These are phyloP conservation scores for Napeogenes inachia DNA, from an alignment of 2,888 invertebrate species.

Conservation along the genomic window DNA sequence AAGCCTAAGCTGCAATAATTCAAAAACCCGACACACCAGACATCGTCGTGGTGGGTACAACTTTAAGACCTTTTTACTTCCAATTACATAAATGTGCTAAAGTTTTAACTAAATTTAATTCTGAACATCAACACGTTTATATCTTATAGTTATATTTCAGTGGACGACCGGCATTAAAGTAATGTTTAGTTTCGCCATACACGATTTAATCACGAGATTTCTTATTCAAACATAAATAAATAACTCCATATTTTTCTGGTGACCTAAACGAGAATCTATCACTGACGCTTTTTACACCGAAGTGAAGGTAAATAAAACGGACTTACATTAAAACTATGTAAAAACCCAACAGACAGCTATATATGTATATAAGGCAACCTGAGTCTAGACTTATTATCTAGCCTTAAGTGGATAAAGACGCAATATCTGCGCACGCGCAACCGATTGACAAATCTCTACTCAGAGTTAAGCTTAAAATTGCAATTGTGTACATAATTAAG, in stretches of 20 bases:
- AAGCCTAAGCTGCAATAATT: constrained; percentile 9
- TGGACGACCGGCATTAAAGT: too few species aligned
- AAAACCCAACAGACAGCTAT: constrained; percentile 31
- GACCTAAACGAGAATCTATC: constrained; percentile 24
- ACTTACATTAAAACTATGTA: constrained; percentile 31
- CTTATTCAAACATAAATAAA: constrained; percentile 5
- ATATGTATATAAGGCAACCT: constrained; percentile 34
- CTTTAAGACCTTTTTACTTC: neutral
- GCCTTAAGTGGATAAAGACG: constrained; percentile 34
- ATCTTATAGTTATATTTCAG: too few species aligned
- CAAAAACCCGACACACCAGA: neutral
- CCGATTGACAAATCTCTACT: constrained; percentile 10
- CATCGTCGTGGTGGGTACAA: neutral
- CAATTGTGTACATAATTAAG: neutral
- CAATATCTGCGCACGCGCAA: constrained; percentile 16
- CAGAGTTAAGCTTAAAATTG: neutral
- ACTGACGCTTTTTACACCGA: constrained; percentile 21
- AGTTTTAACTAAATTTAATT: too few species aligned
- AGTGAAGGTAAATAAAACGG: constrained; percentile 25
- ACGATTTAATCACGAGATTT: constrained; percentile 1
- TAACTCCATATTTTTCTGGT: constrained; percentile 22
- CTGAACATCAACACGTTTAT: too few species aligned
- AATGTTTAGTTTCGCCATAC: too few species aligned
- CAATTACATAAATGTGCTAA: too few species aligned
- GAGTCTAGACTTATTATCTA: constrained; percentile 36